Evolutionary conservation across 2,888 invertebrate species (phyloP).

Genomic region (Aporophyla lueneburgensis): DNA sequence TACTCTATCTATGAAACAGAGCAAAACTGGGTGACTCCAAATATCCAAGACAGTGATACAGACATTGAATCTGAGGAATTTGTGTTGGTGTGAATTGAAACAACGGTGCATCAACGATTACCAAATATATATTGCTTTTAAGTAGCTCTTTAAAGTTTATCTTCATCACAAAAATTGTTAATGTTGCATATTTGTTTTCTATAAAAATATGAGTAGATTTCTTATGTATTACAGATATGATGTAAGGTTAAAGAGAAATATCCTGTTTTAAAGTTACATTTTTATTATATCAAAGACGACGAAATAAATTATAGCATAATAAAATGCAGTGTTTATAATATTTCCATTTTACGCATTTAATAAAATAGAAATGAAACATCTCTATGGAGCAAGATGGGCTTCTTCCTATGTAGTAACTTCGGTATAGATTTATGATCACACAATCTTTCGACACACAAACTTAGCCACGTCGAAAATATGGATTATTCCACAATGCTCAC

Average conservation of each 20-base stretch:
- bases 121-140: conserved; percentile 61
- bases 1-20: conserved; percentile 90
- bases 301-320: conserved; percentile 61
- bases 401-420: background rate
- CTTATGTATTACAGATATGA: conserved; percentile 43
- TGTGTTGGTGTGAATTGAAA: conserved; percentile 91
- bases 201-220: conserved; percentile 33
- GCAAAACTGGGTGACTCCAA: conserved; percentile 87
- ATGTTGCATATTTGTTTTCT: conserved; percentile 50
- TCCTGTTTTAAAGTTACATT: conserved; percentile 57
- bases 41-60: conserved; percentile 91
- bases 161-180: conserved; percentile 53
- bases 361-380: conserved; percentile 16
- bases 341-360: conserved; percentile 5
- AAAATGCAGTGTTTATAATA: conserved; percentile 31
- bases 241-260: conserved; percentile 51
- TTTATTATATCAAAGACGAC: conserved; percentile 55
- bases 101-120: conserved; percentile 45
- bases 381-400: background rate
- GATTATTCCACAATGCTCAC: background rate
- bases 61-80: conserved; percentile 94
- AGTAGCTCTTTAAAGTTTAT: conserved; percentile 57
- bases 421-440: background rate
- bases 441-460: background rate
- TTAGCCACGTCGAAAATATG: background rate